Conservation (phyloP, 2,113 vertebrate species). For the Syngnathus floridae region DNA sequence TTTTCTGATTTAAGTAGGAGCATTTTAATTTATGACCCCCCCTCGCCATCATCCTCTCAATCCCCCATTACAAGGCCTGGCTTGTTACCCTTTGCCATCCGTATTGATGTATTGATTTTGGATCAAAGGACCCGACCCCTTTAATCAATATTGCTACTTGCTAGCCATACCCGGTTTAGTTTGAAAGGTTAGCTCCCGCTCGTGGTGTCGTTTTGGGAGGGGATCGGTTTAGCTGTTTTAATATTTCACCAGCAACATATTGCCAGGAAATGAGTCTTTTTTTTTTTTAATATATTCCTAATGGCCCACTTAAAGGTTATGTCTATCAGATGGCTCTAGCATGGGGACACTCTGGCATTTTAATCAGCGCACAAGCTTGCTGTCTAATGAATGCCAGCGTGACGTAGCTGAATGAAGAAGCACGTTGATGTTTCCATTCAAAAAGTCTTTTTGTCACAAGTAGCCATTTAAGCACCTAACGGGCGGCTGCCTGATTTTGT, state of each 20-base stretch:
- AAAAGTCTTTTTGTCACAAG: not conserved
- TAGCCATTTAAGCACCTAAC: not conserved
- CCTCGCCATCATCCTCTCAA: not conserved
- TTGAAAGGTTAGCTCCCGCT: conserved; percentile 38
- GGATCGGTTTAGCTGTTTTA: conserved; percentile 48
- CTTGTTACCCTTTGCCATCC: conserved; percentile 5
- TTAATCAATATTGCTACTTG: conserved; percentile 29
- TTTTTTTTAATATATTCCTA: conserved; percentile 74
- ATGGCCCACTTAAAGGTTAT: conserved; percentile 71
- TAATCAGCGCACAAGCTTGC: conserved; percentile 50
- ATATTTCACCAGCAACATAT: conserved; percentile 67
- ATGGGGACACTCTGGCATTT: conserved; percentile 57
- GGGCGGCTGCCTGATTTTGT: not conserved
- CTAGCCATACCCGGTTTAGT: conserved; percentile 9
- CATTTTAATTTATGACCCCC: not conserved
- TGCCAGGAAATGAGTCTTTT: conserved; percentile 69
- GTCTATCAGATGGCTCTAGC: conserved; percentile 66
- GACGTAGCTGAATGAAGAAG: not conserved
- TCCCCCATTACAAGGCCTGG: conserved; percentile 5
- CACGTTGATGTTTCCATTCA: not conserved
- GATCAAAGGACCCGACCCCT: conserved; percentile 14
- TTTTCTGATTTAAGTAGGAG: conserved; percentile 10
- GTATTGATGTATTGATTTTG: conserved; percentile 49
- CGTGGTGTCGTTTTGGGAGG: conserved; percentile 31
- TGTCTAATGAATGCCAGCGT: conserved; percentile 7